Conservation (phyloP, 2,113 vertebrate genomes). For the Panurus biarmicus region DNA sequence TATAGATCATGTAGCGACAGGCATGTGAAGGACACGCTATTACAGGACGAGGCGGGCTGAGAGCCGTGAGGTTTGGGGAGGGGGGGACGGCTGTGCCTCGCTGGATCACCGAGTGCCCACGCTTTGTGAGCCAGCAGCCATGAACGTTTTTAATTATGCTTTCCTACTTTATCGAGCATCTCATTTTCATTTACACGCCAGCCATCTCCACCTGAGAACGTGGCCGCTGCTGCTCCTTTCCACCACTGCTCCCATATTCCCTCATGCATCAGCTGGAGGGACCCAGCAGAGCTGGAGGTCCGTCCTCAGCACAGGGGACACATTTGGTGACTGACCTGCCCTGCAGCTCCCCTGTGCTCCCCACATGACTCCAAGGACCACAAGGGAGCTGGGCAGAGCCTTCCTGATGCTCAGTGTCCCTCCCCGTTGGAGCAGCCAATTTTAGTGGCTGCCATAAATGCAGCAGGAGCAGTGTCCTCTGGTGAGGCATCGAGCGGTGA, state of each 20-base stretch:
- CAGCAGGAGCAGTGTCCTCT: conserved; percentile 53
- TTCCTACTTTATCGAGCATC: conserved; percentile 13
- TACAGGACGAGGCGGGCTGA: background rate
- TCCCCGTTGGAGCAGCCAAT: background rate
- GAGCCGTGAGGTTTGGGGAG: background rate
- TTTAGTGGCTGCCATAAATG: conserved; percentile 52
- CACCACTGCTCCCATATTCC: background rate
- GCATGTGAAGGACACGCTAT: conserved; percentile 31
- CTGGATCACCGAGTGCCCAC: background rate
- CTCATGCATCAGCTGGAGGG: background rate
- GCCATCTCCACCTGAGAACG: background rate
- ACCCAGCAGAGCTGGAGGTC: background rate
- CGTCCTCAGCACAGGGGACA: background rate
- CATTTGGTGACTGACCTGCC: background rate
- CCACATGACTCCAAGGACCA: accelerated
- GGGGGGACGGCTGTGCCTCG: background rate
- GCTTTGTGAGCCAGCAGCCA: background rate
- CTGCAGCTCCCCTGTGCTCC: background rate
- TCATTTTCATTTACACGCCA: background rate
- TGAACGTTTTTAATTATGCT: conserved; percentile 28
- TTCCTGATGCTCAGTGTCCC: background rate
- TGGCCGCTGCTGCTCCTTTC: background rate
- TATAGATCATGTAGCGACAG: conserved; percentile 24
- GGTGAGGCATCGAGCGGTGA: conserved; percentile 61
- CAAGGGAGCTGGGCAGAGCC: background rate